Percentiles rank a stretch among this genome's conserved stretches.
phyloP scores from a whole-genome alignment of 2,113 vertebrate species.

The Elephantulus edwardii region DNA sequence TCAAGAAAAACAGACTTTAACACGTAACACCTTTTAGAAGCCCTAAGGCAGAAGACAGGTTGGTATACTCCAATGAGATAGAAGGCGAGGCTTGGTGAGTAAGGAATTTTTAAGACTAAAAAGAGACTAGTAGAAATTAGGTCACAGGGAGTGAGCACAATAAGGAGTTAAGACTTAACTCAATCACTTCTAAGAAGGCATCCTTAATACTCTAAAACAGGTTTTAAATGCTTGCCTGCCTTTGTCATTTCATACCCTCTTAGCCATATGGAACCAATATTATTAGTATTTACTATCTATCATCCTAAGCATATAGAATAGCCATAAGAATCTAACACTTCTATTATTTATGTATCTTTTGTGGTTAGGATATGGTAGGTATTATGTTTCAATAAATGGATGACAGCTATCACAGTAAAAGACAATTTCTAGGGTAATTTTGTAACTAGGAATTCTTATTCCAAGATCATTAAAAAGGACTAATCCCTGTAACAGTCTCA shows the following conservation, averaged over 20 bases:
- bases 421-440: neutral
- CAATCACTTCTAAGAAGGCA: neutral
- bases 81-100: too few relatives aligned
- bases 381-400: neutral
- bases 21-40: too few relatives aligned
- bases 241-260: neutral
- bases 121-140: neutral
- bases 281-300: neutral
- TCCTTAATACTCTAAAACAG: neutral
- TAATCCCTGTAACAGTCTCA: neutral
- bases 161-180: neutral
- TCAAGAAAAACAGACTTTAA: too few relatives aligned
- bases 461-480: neutral
- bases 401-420: neutral
- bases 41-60: too few relatives aligned
- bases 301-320: neutral
- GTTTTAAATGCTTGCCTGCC: neutral
- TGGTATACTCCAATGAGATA: too few relatives aligned
- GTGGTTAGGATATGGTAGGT: neutral
- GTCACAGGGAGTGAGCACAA: accelerated
- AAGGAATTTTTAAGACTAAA: too few relatives aligned
- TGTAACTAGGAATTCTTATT: neutral
- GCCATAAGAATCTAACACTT: neutral
- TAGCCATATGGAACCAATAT: neutral
- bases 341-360: neutral